Percentiles rank a stretch among this genome's conserved stretches.
Evolutionary conservation across 2,113 vertebrate species (phyloP).

Genomic region (Dendrocopos noguchii): DNA sequence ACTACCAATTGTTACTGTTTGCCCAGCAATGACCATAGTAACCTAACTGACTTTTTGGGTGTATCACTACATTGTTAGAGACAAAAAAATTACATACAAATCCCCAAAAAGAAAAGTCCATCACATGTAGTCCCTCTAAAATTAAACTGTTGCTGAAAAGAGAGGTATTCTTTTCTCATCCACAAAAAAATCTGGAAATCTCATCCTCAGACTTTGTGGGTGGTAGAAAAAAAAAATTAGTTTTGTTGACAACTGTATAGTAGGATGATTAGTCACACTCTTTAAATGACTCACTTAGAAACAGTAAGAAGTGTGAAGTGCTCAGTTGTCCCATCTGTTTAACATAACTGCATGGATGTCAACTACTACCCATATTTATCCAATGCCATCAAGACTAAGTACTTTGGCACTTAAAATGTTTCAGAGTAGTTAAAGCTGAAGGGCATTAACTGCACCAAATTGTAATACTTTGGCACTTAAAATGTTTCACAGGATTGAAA

Average conservation of each 20-base stretch:
- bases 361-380: conserved; percentile 12
- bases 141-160: neutral
- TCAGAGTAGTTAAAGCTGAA: neutral
- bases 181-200: neutral
- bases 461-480: neutral
- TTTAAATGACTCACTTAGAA: conserved; percentile 53
- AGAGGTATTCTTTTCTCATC: neutral
- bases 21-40: accelerated
- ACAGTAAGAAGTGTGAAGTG: conserved; percentile 37
- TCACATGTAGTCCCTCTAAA: neutral
- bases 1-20: too few relatives aligned
- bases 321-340: conserved; percentile 23
- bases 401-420: neutral
- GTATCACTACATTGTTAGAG: neutral
- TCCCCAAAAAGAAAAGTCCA: neutral
- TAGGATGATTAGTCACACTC: conserved; percentile 43
- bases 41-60: neutral
- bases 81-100: accelerated
- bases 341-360: neutral
- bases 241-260: conserved; percentile 52
- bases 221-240: neutral
- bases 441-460: neutral
- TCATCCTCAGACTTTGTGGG: conserved; percentile 5
- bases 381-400: neutral
- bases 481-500: neutral